Percentiles rank a stretch among this genome's conserved stretches.
Evolutionary conservation across 2,113 vertebrate genomes (phyloP).

Genomic region (Rattus norvegicus): GRCr8 NC_086022.1:105969501-105970000

Average conservation of each 20-base stretch:
- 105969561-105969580: not conserved
- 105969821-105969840: not conserved
- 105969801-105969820: not conserved
- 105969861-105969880: not conserved
- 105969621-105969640: conserved; percentile 44
- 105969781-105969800: not conserved
- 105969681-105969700: conserved; percentile 55
- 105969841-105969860: not conserved
- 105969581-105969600: conserved; percentile 24
- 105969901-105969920: not conserved
- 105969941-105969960: conserved; percentile 96
- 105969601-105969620: conserved; percentile 49
- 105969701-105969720: conserved; percentile 54
- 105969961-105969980: conserved; percentile 97
- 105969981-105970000: conserved; percentile 94
- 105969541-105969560: conserved; percentile 91
- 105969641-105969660: conserved; percentile 47
- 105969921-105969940: conserved; percentile 47
- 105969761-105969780: not conserved
- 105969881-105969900: not conserved
- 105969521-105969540: conserved; percentile 98
- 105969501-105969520: conserved; percentile 95
- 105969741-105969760: not conserved
- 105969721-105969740: not conserved
- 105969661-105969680: conserved; percentile 61